Evolutionary conservation across 2,888 invertebrate species (phyloP), one percentile per base, ranked within the genome.

Genomic region (Dusona sp.): DNA sequence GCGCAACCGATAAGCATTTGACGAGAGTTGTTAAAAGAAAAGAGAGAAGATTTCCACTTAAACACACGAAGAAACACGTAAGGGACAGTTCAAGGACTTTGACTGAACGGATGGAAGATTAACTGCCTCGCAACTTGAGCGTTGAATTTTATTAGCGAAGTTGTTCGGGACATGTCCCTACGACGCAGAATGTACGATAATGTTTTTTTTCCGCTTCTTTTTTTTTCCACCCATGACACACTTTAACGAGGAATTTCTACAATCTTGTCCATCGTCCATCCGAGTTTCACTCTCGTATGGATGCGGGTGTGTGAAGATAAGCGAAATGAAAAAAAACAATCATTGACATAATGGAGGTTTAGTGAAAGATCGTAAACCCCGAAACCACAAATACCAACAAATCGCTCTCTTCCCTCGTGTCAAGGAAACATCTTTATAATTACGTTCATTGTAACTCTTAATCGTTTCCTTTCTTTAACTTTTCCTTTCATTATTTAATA

Each of bases 261-360:
- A 78, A 74, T 78, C 57, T 83, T 72, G 68, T 79, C 16, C 75
- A 83, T 85, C 78, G 51, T 73, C 80, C 75, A 42, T 74, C 48
- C 36, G 73, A 83, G 83, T 88, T 88, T 87, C 88, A 83, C 86
- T 88, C 83, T 83, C 86, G 74, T 19, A 38, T 73, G 72, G 67
- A 85, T 86, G 86, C 86, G 86, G 80, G 84, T 48, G 38, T 48
- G 38, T 25, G n/a, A n/a, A 65, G 54, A 67, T 51, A 29, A 25
- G 13, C 33, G 45, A 13, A 25, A 33, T 25, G 22, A 78, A 29
- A 42, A 51, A 57, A 61, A 33, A 25, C 36, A 57, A 22, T 22
- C 25, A 33, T 54, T 19, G 33, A 25, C 38, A 57, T 36, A 13
- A 57, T 54, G 45, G 73, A 79, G n/a, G 25, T 19, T 48, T 51